These are phyloP conservation scores for Myotis daubentonii DNA, from an alignment of 2,797 vertebrate genomes.

Conservation along the genomic window DNA sequence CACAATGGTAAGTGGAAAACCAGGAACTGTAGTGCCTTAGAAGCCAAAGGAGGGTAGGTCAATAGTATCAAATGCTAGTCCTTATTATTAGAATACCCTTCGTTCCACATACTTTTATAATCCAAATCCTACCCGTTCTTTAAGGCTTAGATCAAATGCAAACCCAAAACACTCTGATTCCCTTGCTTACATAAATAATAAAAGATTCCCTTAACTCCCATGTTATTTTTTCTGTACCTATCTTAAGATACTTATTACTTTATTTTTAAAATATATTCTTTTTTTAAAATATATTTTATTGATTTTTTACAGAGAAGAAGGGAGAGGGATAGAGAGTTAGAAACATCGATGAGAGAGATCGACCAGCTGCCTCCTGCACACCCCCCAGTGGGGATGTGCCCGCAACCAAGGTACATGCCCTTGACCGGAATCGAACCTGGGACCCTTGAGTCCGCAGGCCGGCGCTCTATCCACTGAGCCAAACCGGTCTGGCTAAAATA, in stretches of 20 bases:
- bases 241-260: slow-evolving; percentile 47
- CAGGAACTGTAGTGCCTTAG: not conserved
- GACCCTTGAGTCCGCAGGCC: too few species aligned
- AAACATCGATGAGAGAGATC: too few species aligned
- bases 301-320: too few species aligned
- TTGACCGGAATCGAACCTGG: too few species aligned
- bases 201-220: not conserved
- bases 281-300: too few species aligned
- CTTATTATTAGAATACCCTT: not conserved
- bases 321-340: too few species aligned
- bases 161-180: not conserved
- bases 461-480: too few species aligned
- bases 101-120: not conserved
- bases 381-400: too few species aligned
- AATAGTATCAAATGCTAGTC: not conserved
- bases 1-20: not conserved
- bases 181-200: slow-evolving; percentile 6
- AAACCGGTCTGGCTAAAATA: too few species aligned
- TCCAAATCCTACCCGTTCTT: slow-evolving; percentile 48
- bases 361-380: too few species aligned
- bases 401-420: too few species aligned
- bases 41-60: not conserved
- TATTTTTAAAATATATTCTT: too few species aligned
- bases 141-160: not conserved
- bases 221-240: slow-evolving; percentile 32